phyloP scores from a whole-genome alignment of 2,888 invertebrate species.

The Microplitis deprimator region DNA sequence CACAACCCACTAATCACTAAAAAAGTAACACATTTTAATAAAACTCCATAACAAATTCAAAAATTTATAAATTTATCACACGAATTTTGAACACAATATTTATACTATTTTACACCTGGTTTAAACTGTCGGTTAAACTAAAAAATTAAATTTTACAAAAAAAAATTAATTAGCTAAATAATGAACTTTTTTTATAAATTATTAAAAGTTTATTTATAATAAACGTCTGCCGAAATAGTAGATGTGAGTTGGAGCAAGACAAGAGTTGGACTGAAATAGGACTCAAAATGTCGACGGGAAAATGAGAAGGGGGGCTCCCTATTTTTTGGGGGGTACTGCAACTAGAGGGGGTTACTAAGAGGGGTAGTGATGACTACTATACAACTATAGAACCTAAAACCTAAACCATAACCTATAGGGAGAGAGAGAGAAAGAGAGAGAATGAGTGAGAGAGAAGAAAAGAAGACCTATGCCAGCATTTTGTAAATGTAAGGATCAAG shows the following conservation, averaged over 20 bases:
- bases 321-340: conserved; percentile 45
- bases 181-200: background rate
- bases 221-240: background rate
- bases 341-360: conserved; percentile 47
- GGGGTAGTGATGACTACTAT: conserved; percentile 56
- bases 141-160: too few relatives aligned
- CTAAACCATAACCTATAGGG: background rate
- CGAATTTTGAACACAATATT: too few relatives aligned
- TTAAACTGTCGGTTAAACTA: too few relatives aligned
- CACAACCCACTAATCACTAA: too few relatives aligned
- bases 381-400: background rate
- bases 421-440: conserved; percentile 11
- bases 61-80: too few relatives aligned
- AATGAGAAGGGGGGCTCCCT: conserved; percentile 52
- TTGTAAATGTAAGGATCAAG: conserved; percentile 34
- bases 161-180: too few relatives aligned
- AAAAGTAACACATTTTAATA: too few relatives aligned
- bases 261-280: conserved; percentile 61
- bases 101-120: too few relatives aligned
- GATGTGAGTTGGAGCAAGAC: conserved; percentile 49
- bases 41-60: too few relatives aligned
- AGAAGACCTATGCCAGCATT: conserved; percentile 38
- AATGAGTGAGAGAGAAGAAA: conserved; percentile 12
- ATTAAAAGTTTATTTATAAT: background rate
- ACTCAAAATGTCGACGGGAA: conserved; percentile 61